Percentiles rank a stretch among this genome's conserved stretches.
Evolutionary conservation across 2,888 invertebrate genomes (phyloP).

Genomic region (Amblyjoppa proteus): DNA sequence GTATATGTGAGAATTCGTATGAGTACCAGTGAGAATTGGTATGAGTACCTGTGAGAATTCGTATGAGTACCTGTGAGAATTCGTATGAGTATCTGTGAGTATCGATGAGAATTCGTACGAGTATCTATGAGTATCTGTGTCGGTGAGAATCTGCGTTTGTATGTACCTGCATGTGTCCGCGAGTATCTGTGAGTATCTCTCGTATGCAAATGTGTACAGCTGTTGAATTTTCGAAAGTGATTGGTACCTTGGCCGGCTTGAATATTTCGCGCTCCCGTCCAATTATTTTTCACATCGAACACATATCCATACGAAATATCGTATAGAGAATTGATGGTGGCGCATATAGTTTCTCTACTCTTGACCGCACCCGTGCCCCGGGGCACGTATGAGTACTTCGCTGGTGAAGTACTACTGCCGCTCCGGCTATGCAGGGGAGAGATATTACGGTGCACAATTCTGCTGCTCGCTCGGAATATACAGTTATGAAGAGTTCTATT

Average conservation of each 20-base stretch:
- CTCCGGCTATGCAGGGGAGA: not conserved
- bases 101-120: too few relatives aligned
- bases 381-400: conserved; percentile 53
- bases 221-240: not conserved
- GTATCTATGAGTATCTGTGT: too few relatives aligned
- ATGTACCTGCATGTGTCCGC: too few relatives aligned
- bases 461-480: conserved; percentile 34
- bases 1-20: too few relatives aligned
- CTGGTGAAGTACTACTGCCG: conserved; percentile 18
- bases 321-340: not conserved
- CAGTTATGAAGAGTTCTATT: conserved; percentile 59
- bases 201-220: too few relatives aligned
- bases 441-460: conserved; percentile 55
- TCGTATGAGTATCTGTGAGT: too few relatives aligned
- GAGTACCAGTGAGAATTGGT: too few relatives aligned
- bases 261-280: not conserved
- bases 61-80: too few relatives aligned
- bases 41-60: too few relatives aligned
- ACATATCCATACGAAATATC: not conserved
- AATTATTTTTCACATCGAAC: not conserved
- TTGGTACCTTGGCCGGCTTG: not conserved
- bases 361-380: conserved; percentile 67
- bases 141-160: too few relatives aligned
- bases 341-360: conserved; percentile 45
- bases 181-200: too few relatives aligned